Percentiles rank a stretch among this genome's conserved stretches.
Evolutionary conservation across 2,113 vertebrate genomes (phyloP).

Genomic region (Pseudorasbora parva): DNA sequence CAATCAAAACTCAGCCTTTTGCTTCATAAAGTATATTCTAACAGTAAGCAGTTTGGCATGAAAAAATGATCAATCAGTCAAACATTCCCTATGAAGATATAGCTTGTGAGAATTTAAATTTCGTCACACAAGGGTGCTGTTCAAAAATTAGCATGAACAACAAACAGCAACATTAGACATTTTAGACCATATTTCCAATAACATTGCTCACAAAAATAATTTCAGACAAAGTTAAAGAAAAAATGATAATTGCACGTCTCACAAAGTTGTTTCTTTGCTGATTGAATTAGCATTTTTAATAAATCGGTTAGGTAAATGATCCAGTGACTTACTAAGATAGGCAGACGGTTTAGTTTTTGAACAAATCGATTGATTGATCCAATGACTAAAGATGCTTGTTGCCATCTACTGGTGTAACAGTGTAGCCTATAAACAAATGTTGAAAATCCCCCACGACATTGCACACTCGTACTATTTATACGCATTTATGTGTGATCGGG

Average conservation of each 20-base stretch:
- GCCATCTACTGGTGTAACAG: background rate
- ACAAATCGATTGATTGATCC: background rate
- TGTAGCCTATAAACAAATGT: background rate
- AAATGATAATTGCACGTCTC: background rate
- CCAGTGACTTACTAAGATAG: background rate
- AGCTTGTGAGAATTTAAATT: too few relatives aligned
- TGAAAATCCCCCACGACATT: too few relatives aligned
- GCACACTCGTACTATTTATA: too few relatives aligned
- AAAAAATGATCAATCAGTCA: background rate
- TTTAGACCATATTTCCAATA: background rate
- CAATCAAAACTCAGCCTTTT: background rate
- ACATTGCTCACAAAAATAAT: background rate
- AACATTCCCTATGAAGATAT: background rate
- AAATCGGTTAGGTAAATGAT: background rate
- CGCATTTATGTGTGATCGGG: too few relatives aligned
- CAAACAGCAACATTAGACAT: background rate
- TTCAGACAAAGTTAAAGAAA: background rate
- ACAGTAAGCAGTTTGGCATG: slow-evolving; percentile 5
- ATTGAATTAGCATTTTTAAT: background rate
- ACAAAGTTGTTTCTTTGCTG: background rate
- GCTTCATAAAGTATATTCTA: slow-evolving; percentile 1
- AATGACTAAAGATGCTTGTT: background rate
- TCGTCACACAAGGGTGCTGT: background rate
- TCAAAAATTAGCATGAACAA: background rate
- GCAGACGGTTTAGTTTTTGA: background rate